phyloP scores from a whole-genome alignment of 2,888 invertebrate genomes.

The Acanthosepion lycidas region DNA sequence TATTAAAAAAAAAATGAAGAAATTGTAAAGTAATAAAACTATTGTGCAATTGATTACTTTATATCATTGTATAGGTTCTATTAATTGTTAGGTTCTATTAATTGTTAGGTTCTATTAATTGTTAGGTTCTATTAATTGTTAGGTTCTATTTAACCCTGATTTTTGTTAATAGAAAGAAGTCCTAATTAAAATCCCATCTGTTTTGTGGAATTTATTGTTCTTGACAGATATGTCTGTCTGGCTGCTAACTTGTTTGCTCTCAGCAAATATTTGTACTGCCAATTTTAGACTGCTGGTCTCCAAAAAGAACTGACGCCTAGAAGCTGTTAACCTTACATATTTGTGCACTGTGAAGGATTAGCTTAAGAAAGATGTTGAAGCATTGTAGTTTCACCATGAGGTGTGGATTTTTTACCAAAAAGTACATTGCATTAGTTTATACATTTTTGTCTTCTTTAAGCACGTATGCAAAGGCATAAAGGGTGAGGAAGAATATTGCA shows the following conservation, averaged over 20 bases:
- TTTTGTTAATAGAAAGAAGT: background rate
- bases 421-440: background rate
- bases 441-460: background rate
- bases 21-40: too few relatives aligned
- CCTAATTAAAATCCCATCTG: background rate
- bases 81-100: background rate
- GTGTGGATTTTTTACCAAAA: background rate
- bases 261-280: conserved; percentile 11
- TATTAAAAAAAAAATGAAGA: too few relatives aligned
- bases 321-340: conserved; percentile 12
- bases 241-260: background rate
- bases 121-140: too few relatives aligned
- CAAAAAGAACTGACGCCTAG: background rate
- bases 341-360: background rate
- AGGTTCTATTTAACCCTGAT: background rate
- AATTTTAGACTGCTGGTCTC: background rate
- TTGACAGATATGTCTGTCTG: conserved; percentile 22
- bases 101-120: background rate
- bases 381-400: background rate
- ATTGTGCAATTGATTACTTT: too few relatives aligned
- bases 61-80: too few relatives aligned
- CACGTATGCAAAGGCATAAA: background rate
- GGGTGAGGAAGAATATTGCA: background rate
- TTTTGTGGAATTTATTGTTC: background rate
- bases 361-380: background rate